Base-by-base conservation (phyloP, 1,140 invertebrate genomes). In the Aphaenogaster floridana region DNA sequence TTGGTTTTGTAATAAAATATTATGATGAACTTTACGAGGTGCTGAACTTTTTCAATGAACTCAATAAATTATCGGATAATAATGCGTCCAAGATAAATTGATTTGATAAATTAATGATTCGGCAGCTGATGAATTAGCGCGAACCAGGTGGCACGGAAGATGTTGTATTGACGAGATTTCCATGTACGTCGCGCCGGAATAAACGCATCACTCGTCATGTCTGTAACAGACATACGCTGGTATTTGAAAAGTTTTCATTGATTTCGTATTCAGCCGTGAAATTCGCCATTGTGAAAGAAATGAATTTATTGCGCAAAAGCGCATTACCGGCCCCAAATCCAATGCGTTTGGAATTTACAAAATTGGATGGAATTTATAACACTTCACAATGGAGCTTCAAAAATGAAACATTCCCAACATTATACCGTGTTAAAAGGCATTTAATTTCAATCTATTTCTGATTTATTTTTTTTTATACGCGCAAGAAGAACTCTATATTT, bases 281-380 rank as follows among this genome's bases (percentile, higher is more conserved):
- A 28, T 11, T 36, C 17, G 54, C 68, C 13, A 28, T 57, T 71
- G 78, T n/a, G 64, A 2, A 21, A 39, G 39, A 45, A n/a, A n/a
- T n/a, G 34, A 74, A 83, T 83, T 74, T 61, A 83, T 74, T 36
- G 69, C 34, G 68, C 54, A 28, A 57, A n/a, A 57, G 52, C 79
- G 68, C 42, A 74, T 83, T 83, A 74, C 28, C n/a, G 28, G 11
- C 3, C 21, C 15, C 54, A 50, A 71, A 61, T 15, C 34, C 39
- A 63, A 74, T 48, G 13, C 7, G 42, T 21, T 36, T 21, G 42
- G 28, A 84, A 84, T 83, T 72, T 42, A 48, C 34, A 36, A 76
- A 74, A 74, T 61, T 83, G 52, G 4, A 3, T 39, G 6, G 17
- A 84, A 76, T 84, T 76, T 61, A 59, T 21, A 52, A 83, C 17